Base-by-base conservation (phyloP, 2,888 invertebrate genomes). In the Synanthedon vespiformis region DNA sequence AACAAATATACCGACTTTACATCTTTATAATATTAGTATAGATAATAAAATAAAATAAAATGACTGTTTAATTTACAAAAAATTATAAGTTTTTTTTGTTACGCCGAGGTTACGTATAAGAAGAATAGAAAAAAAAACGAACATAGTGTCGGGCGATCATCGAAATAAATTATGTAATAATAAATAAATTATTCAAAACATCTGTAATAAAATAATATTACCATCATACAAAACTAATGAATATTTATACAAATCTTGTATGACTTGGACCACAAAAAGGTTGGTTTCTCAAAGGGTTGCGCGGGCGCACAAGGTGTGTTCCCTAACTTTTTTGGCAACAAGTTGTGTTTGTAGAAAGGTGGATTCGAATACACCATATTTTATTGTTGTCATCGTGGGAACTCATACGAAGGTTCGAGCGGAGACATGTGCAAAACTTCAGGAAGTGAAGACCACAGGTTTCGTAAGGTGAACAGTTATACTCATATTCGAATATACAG, bases 281-380 rank as follows among this genome's bases (percentile, higher is more conserved):
- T 48, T 22, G 16, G n/a, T 53, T 55, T 58, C 55, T 57, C 52
- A 64, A 65, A 65, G 64, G 63, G 60, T 61, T 66, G 60, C 56
- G 58, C 57, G 48, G 56, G 57, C 54, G 49, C 56, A 62, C 70
- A 78, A 78, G 74, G 76, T 77, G 77, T 59, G 58, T 55, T 54
- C 52, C 52, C 55, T 57, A 55, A 56, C 60, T 72, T 70, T 73
- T 75, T 74, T 72, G 68, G 69, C 64, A 65, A 73, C 72, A 74
- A 75, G 71, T 76, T 70, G 67, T 64, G 66, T 60, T 59, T 58
- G 34, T 50, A 51, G 72, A 76, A 80, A 80, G 82, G 80, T 81
- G 79, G 62, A 58, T 61, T 56, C 53, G 60, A 59, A 59, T 57
- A 54, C 44, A 13, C 44, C 12, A 50, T 44, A 12, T 34, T 48